phyloP scores from a whole-genome alignment of 2,113 vertebrate species.

The Phrynosoma platyrhinos region DNA sequence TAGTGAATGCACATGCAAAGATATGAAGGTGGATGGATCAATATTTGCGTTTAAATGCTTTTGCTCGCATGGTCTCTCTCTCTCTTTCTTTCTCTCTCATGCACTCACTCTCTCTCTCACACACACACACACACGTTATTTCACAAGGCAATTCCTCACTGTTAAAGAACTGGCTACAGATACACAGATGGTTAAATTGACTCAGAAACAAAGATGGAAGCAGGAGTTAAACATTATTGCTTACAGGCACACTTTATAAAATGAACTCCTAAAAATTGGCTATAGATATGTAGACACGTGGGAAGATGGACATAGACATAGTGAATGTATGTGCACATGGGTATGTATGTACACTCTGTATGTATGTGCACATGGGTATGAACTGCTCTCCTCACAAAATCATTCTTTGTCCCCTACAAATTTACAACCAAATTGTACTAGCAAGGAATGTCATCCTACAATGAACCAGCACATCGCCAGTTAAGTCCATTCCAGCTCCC shows the following conservation, averaged over 20 bases:
- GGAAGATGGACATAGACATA: no score
- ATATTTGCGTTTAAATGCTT: neutral
- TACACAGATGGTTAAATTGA: no score
- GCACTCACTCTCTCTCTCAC: no score
- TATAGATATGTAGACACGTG: no score
- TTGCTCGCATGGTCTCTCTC: neutral
- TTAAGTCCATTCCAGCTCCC: neutral
- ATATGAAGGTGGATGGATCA: neutral
- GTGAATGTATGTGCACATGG: neutral
- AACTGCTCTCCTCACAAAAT: neutral
- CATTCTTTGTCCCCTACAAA: neutral
- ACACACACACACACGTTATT: neutral
- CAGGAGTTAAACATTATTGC: no score
- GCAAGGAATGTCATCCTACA: conserved; percentile 4
- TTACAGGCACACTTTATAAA: no score
- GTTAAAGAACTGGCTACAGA: no score
- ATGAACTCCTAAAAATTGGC: no score
- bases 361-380: neutral
- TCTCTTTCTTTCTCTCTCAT: no score
- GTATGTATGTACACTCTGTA: neutral
- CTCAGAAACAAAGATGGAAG: no score
- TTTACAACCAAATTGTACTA: conserved; percentile 31
- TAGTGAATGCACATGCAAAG: conserved; percentile 24
- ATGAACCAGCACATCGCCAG: neutral
- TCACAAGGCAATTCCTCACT: neutral